Base-by-base conservation (phyloP, 2,888 invertebrate genomes). In the Chymomyza caudatula region DNA sequence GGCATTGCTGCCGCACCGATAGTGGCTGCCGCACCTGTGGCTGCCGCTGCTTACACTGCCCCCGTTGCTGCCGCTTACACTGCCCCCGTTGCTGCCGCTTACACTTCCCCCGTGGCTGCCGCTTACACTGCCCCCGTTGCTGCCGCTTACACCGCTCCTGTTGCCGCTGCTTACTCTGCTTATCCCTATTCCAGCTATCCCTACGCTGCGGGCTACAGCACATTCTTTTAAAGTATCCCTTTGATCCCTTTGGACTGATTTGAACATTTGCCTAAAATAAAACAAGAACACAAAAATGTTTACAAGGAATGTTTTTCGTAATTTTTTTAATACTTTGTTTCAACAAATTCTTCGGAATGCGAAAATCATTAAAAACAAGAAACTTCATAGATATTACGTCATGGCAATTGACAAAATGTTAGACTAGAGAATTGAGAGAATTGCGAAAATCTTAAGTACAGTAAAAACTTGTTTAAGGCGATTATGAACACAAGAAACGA, bases 1-100 rank as follows among this genome's bases (percentile, higher is more conserved):
- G 92, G 92, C 8, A 79, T 93, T 15, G 92, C 92, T 17, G 88
- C 91, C 69, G 88, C 91, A 51, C 88, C 84, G 22, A 65, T 85
- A 59, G 76, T 90, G 8, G 83, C 88, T n/a, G 86, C 88, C 4
- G 78, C 84, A 37, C 83, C 85, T n/a, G 82, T 86, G 66, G 84
- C 60, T 72, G 88, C 90, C 22, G 78, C 87, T 13, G 72, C 86
- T 51, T 23, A 47, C 20, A 51, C 19, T 52, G 78, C 78, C 4
- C 78, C 59, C 6, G 51, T 73, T 62, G 79, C 74, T 0, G 81
- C 84, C 4, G 84, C 85, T 2, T 83, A 76, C 3, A 71, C 72
- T 2, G 78, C 87, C 0, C 85, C 88, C 0, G 73, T 85, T 44
- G 87, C 88, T 23, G 86, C 87, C 8, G 84, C 77, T 0, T 79